Evolutionary conservation across 2,797 vertebrate genomes (phyloP), one percentile per base, ranked within the genome.

Genomic region (Poecile montanus): DNA sequence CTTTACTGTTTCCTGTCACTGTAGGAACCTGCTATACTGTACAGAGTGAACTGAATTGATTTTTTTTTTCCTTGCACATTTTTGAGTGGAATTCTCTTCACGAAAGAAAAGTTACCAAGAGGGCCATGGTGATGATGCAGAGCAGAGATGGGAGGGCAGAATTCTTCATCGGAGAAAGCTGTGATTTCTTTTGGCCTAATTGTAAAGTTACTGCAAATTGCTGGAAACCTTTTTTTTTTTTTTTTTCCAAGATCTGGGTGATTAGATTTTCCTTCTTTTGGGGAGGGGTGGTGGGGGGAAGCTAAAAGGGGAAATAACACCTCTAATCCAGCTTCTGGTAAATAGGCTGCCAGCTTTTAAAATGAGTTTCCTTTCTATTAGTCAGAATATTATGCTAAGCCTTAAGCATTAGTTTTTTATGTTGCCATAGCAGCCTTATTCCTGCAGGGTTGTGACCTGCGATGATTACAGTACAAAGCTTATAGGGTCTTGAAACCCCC

Each of bases 401-500:
- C 99, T 98, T 99, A 98, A 98, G 99, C 99, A 98, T 99, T 99
- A 99, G 99, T 99, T 99, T 99, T 98, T 99, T 99, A 99, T 99
- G 99, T 99, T 99, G 98, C 99, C 99, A 99, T 99, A 99, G 99
- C 99, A 99, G 99, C 99, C 98, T 98, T 99, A 98, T 99, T 99
- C 99, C 99, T 99, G 99, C 99, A 99, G 99, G 99, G 99, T 99
- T 99, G 98, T 99, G 99, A 99, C 99, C 99, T 99, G 98, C 98
- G 98, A 99, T 99, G 99, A 99, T 99, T 99, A 99, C 99, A 99
- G 99, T 99, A 99, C 99, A 99, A 99, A 99, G 99, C 99, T 99
- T 99, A 99, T 99, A 99, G 99, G 99, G 99, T 99, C 99, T 99
- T 99, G 99, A 99, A 99, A 99, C 99, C 98, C 99, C 98, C 99